These are phyloP conservation scores for Neria commutata DNA, from an alignment of 2,888 invertebrate species.

Conservation along the genomic window DNA sequence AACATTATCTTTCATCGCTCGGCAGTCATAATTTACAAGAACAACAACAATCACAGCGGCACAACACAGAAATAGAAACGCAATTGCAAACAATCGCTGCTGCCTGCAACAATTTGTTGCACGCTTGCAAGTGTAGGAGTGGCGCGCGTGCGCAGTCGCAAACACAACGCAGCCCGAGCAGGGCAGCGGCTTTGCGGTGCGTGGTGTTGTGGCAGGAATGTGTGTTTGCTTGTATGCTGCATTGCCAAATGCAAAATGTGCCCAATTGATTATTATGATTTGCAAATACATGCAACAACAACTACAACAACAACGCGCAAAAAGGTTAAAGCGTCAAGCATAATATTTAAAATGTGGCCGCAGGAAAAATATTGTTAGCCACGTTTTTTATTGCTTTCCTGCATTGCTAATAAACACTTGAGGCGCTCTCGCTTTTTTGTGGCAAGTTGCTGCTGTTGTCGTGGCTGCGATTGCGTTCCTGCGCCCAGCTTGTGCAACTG, in stretches of 20 bases:
- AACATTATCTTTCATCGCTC: conserved; percentile 37
- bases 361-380: not conserved
- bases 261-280: not conserved
- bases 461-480: not conserved
- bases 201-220: too few species aligned
- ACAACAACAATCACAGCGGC: conserved; percentile 4
- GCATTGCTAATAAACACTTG: conserved; percentile 9
- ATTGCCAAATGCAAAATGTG: not conserved
- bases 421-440: conserved; percentile 1
- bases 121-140: not conserved
- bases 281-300: not conserved
- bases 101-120: not conserved
- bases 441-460: not conserved
- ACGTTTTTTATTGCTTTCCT: not conserved
- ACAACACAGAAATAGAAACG: not conserved
- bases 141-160: conserved; percentile 4
- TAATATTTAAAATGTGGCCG: conserved; percentile 4
- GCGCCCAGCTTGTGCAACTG: too few species aligned
- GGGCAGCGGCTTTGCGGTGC: not conserved
- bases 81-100: not conserved
- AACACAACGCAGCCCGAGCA: not conserved
- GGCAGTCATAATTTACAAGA: conserved; percentile 29
- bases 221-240: not conserved
- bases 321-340: conserved; percentile 4
- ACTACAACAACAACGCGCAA: too few species aligned